phyloP scores from a whole-genome alignment of 2,113 vertebrate genomes.

The Pseudorasbora parva region DNA sequence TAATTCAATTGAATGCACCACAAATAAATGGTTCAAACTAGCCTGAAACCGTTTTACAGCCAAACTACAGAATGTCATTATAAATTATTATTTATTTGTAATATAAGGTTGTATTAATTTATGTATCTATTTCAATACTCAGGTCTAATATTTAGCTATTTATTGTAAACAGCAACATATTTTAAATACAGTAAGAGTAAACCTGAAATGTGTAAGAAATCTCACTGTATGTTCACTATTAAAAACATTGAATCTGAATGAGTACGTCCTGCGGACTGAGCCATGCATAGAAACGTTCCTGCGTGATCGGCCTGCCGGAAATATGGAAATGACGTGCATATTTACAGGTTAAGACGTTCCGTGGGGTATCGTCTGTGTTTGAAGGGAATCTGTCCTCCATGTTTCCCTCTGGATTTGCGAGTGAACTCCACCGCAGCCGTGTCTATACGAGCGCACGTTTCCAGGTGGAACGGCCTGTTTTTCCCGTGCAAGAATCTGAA shows the following conservation, averaged over 20 bases:
- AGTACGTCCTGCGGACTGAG: neutral
- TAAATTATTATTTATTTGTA: too few species aligned
- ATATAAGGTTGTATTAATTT: too few species aligned
- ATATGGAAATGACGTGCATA: conserved; percentile 6
- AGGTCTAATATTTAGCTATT: neutral
- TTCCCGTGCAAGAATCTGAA: conserved; percentile 38
- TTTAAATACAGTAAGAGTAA: conserved; percentile 20
- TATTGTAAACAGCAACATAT: conserved; percentile 20
- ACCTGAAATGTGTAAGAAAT: conserved; percentile 14
- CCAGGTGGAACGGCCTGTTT: conserved; percentile 23
- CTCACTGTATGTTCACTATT: neutral
- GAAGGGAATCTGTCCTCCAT: conserved; percentile 46
- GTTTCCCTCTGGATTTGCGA: neutral
- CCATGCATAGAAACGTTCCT: neutral
- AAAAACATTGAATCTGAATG: neutral
- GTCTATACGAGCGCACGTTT: conserved; percentile 48
- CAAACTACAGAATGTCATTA: neutral
- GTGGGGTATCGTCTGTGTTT: conserved; percentile 31
- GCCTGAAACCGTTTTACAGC: neutral
- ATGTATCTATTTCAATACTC: neutral
- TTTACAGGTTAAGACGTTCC: conserved; percentile 47
- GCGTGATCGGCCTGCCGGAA: neutral
- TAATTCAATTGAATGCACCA: neutral
- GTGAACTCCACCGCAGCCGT: neutral
- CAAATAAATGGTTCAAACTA: neutral